Evolutionary conservation across 2,888 invertebrate species (phyloP).

Genomic region (Venustoraphidia nigricollis): DNA sequence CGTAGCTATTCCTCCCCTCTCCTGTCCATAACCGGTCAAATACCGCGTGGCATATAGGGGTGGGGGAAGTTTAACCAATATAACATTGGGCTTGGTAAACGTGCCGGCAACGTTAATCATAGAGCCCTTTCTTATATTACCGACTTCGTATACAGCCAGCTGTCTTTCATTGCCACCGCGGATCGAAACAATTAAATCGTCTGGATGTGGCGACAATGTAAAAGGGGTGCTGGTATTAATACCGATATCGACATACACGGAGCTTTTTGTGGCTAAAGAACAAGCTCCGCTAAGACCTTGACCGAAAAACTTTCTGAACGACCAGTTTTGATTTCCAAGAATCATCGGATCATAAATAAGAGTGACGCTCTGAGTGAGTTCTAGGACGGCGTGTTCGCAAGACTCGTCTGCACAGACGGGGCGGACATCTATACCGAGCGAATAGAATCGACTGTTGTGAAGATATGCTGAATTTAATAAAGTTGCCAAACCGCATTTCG

Average conservation of each 20-base stretch:
- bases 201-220: constrained; percentile 45
- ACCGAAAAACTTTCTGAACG: constrained; percentile 73
- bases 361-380: constrained; percentile 73
- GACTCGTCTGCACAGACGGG: constrained; percentile 48
- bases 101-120: constrained; percentile 56
- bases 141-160: constrained; percentile 53
- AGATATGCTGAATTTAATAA: constrained; percentile 81
- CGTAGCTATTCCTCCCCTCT: constrained; percentile 77
- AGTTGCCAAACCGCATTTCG: constrained; percentile 73
- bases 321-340: constrained; percentile 60
- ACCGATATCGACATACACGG: constrained; percentile 67
- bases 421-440: constrained; percentile 71
- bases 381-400: constrained; percentile 43
- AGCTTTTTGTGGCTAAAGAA: constrained; percentile 61
- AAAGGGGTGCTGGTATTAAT: constrained; percentile 44
- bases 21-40: constrained; percentile 81
- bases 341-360: constrained; percentile 72
- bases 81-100: constrained; percentile 30
- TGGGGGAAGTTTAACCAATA: constrained; percentile 45
- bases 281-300: constrained; percentile 70
- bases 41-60: constrained; percentile 63
- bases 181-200: constrained; percentile 37
- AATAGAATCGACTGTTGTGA: constrained; percentile 87
- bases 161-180: constrained; percentile 52
- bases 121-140: constrained; percentile 23